These are phyloP conservation scores for Liasis olivaceus DNA, from an alignment of 2,797 vertebrate genomes.

Conservation along the genomic window DNA sequence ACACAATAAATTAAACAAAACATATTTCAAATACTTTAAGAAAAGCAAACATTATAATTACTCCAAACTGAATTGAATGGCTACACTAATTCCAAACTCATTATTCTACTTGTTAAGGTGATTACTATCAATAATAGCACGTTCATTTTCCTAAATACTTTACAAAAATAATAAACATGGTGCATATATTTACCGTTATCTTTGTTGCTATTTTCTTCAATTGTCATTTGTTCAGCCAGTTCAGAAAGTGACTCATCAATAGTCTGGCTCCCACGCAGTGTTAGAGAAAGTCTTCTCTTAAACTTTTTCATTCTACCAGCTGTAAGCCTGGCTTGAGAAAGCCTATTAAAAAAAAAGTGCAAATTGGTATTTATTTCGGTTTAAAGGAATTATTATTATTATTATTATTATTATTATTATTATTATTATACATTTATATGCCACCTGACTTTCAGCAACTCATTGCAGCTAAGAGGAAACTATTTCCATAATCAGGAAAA, in stretches of 20 bases:
- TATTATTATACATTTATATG: neutral
- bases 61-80: neutral
- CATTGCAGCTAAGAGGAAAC: neutral
- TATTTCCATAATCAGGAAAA: neutral
- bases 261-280: slow-evolving; percentile 93
- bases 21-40: neutral
- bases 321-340: slow-evolving; percentile 79
- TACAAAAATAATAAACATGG: neutral
- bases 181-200: slow-evolving; percentile 85
- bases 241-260: slow-evolving; percentile 97
- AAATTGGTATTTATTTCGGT: neutral
- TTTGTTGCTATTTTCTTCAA: slow-evolving; percentile 95
- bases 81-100: neutral
- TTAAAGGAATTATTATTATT: neutral
- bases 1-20: neutral
- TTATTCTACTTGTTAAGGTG: neutral
- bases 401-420: too few species aligned
- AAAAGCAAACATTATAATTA: neutral
- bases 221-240: slow-evolving; percentile 98
- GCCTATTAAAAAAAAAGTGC: slow-evolving; percentile 73
- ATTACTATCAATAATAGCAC: neutral
- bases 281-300: slow-evolving; percentile 95
- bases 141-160: neutral
- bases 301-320: slow-evolving; percentile 97
- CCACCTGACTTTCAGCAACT: neutral